Percentiles rank a stretch among this genome's conserved stretches.
phyloP scores from a whole-genome alignment of 2,888 invertebrate genomes.

The Drosophila kanekoi region DNA sequence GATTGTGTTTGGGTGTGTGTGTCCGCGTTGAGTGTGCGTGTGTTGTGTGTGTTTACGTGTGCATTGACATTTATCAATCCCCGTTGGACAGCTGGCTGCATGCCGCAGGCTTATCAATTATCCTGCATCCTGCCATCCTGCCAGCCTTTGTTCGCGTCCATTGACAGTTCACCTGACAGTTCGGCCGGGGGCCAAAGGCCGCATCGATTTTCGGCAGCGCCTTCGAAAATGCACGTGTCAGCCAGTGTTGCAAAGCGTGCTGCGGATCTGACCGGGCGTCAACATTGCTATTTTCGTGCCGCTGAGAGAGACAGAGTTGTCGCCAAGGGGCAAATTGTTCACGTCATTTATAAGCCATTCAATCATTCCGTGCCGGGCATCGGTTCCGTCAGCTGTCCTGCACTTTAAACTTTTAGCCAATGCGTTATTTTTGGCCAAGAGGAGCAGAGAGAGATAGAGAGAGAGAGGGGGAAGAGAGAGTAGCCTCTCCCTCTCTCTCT shows the following conservation, averaged over 20 bases:
- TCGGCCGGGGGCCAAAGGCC: constrained; percentile 3
- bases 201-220: background rate
- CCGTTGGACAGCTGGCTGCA: constrained; percentile 12
- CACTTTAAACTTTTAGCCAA: constrained; percentile 55
- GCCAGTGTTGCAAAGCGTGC: background rate
- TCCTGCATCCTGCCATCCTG: constrained; percentile 22
- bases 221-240: background rate
- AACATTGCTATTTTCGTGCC: constrained; percentile 31
- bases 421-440: constrained; percentile 41
- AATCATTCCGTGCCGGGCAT: constrained; percentile 54
- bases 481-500: too few relatives aligned
- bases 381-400: constrained; percentile 74
- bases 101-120: constrained; percentile 58
- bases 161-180: constrained; percentile 27
- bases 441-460: background rate
- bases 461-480: background rate
- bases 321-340: constrained; percentile 43
- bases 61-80: constrained; percentile 32
- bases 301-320: constrained; percentile 16
- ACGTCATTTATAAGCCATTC: constrained; percentile 76
- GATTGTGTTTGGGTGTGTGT: constrained; percentile 23
- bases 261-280: constrained; percentile 1
- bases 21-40: constrained; percentile 2
- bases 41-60: constrained; percentile 1
- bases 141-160: constrained; percentile 1